Evolutionary conservation across 2,888 invertebrate species (phyloP).

Genomic region (Stenotaenia linearis): DNA sequence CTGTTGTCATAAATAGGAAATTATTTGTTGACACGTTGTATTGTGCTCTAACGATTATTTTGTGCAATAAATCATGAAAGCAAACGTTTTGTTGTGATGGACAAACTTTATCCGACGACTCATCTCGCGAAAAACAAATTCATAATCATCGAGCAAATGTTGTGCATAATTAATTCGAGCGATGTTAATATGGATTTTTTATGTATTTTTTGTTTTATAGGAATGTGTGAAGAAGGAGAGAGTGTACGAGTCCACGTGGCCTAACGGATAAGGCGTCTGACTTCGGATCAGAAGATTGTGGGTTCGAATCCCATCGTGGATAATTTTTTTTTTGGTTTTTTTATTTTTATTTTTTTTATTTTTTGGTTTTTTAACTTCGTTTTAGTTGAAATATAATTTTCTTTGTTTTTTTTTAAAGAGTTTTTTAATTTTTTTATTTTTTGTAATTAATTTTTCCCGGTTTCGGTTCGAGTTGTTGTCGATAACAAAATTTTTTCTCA

Average conservation of each 20-base stretch:
- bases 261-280: constrained; percentile 4
- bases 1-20: background rate
- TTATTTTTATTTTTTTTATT: background rate
- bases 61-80: background rate
- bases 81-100: background rate
- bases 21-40: background rate
- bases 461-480: no score
- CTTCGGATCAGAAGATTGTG: background rate
- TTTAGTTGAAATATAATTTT: no score
- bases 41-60: background rate
- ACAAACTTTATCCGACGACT: background rate
- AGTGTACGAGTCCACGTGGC: background rate
- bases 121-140: background rate
- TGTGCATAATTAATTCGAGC: background rate
- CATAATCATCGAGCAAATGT: background rate
- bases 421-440: no score
- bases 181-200: background rate
- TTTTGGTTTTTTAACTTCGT: background rate
- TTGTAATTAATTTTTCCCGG: no score
- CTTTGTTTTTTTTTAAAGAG: no score
- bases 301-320: background rate
- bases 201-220: background rate
- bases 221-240: no score
- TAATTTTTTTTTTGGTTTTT: background rate
- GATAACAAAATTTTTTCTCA: no score